A percentile compares a stretch with the other conserved stretches of the same genome.
Conservation (phyloP, 2,113 vertebrate species). For the Nannobrachium achirus region DNA sequence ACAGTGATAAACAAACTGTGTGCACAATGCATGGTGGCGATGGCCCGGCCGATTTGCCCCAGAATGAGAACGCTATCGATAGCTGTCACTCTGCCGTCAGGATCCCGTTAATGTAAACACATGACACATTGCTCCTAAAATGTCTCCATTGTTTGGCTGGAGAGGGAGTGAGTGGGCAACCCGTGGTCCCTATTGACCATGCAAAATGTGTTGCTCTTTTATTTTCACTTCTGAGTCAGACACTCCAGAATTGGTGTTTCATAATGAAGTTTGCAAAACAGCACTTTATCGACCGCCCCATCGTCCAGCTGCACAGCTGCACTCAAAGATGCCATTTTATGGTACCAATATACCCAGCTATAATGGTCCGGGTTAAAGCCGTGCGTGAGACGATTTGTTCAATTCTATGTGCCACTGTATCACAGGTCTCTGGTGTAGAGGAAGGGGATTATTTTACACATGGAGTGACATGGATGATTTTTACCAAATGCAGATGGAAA, state of each 20-base stretch:
- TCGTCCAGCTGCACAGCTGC: slow-evolving; percentile 58
- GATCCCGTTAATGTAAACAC: slow-evolving; percentile 63
- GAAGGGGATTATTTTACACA: neutral
- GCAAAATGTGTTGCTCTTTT: slow-evolving; percentile 47
- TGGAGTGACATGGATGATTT: neutral
- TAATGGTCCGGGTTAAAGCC: slow-evolving; percentile 39
- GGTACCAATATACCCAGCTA: slow-evolving; percentile 36
- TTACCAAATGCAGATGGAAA: neutral
- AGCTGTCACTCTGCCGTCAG: slow-evolving; percentile 49
- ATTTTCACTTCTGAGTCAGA: slow-evolving; percentile 62
- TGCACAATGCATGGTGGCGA: slow-evolving; percentile 50
- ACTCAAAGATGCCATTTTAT: slow-evolving; percentile 52
- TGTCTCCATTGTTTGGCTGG: slow-evolving; percentile 67
- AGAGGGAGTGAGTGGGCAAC: slow-evolving; percentile 60
- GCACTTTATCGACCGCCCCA: slow-evolving; percentile 49
- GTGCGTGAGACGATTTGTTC: slow-evolving; percentile 56
- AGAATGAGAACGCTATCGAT: slow-evolving; percentile 61
- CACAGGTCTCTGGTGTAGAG: neutral
- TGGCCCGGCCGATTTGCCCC: slow-evolving; percentile 51
- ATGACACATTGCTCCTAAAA: slow-evolving; percentile 65
- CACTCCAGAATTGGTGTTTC: slow-evolving; percentile 53
- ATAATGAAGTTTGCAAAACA: slow-evolving; percentile 64
- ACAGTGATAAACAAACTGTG: slow-evolving; percentile 57
- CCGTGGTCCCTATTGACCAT: slow-evolving; percentile 57
- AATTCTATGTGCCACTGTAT: slow-evolving; percentile 5